Base-by-base conservation (phyloP, 2,888 invertebrate species). In the Trichopria drosophilae region DNA sequence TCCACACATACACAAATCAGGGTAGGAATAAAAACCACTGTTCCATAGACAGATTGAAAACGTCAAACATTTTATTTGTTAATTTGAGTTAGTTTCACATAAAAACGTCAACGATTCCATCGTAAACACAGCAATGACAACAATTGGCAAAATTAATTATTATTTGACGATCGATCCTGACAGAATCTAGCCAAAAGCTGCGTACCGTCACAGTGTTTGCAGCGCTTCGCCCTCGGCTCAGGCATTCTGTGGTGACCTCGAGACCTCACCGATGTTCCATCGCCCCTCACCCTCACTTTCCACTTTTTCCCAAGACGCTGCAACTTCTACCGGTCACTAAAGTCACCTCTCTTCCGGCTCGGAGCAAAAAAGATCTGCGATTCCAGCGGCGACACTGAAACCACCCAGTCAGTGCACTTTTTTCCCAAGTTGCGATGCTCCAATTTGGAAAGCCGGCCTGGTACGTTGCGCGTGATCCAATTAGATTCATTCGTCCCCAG, bases 201-300 rank as follows among this genome's bases (percentile, higher is more conserved):
- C 73, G 71, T 85, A 90, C 90, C 90, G 88, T 90, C 89, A 87
- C 90, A 90, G 81, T 88, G 88, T 83, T 87, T 88, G 87, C 90
- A 90, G 86, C 90, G 88, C 82, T 90, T 90, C 80, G 89, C 87
- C 84, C 88, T 86, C 81, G 89, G 88, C 81, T 84, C 83, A 79
- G 82, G 84, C 78, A 78, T 77, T 75, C 73, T 74, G 75, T 64
- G 75, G 68, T 70, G 71, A 72, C 73, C 75, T 73, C 70, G 71
- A 70, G 66, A 69, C 65, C 67, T 75, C 72, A 75, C 69, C 74
- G 73, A 67, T 72, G 69, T 72, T 70, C 73, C 74, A 73, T 75
- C 73, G 70, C 69, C 61, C 58, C 58, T 56, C 62, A 64, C 61
- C 62, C 59, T 56, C 59, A 58, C 42, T 53, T 47, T 43, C 6